These are phyloP conservation scores for Passerculus sandwichensis DNA, from an alignment of 2,797 vertebrate genomes.

Conservation along the genomic window DNA sequence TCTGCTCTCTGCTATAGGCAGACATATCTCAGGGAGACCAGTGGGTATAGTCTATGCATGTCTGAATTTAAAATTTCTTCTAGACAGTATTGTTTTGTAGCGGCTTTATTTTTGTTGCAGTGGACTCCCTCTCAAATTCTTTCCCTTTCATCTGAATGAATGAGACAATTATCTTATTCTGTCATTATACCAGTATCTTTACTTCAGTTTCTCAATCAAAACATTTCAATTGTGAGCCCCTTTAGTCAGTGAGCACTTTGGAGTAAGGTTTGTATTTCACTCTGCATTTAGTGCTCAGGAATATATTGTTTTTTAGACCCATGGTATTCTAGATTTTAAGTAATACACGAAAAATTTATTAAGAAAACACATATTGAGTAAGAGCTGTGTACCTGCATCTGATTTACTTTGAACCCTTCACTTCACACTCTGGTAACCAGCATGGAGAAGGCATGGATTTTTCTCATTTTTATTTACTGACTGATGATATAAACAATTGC, in stretches of 20 bases:
- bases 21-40: neutral
- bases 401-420: neutral
- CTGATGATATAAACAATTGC: neutral
- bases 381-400: neutral
- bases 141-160: neutral
- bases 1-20: neutral
- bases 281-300: neutral
- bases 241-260: neutral
- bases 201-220: neutral
- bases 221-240: neutral
- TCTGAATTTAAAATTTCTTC: slow-evolving; percentile 6
- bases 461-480: neutral
- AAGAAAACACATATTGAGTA: neutral
- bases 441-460: neutral
- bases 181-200: neutral
- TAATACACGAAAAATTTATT: neutral
- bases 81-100: neutral
- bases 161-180: neutral
- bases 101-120: neutral
- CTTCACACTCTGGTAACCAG: neutral
- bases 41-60: neutral
- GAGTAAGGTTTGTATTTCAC: neutral
- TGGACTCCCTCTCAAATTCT: neutral
- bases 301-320: neutral
- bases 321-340: neutral